Base-by-base conservation (phyloP, 2,113 vertebrate genomes). In the Phrynosoma platyrhinos region DNA sequence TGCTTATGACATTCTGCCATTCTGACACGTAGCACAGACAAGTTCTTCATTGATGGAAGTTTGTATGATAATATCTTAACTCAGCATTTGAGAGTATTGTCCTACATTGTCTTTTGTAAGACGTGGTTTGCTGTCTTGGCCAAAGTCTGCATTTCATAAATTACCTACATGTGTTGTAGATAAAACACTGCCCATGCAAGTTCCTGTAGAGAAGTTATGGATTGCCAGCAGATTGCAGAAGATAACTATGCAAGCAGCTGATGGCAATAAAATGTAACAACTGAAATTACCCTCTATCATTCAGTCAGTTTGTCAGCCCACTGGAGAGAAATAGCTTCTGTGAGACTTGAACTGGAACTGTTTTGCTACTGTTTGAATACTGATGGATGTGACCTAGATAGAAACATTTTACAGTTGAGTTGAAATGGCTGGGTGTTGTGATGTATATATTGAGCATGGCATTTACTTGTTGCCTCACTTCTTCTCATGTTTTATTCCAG, bases 401-500 rank as follows among this genome's bases (percentile, higher is more conserved):
- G 42, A 32, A 69, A 5, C 13, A 4, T 13, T 6, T 82, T 71
- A 8, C 23, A 52, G 47, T 21, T 9, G 0, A 0, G 42, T 36
- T 62, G 2, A 9, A 58, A 32, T 9, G 21, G 68, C 20, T 1
- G 0, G 90, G 85, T 74, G 53, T 64, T 14, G 68, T 5, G 9
- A n/a, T 81, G 4, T 90, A 47, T n/a, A 66, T 87, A 30, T 47
- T 18, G 3, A 40, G 5, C 62, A 52, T 80, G 16, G 0, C 77
- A 10, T 69, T 71, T 69, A 32, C 1, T 21, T 85, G 2, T 13
- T 47, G 86, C 88, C 36, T 90, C n/a, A 32, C 0, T n/a, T 83
- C 68, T 5, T 55, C 0, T 58, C 75, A 2, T 76, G 1, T 68
- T 53, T 86, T 74, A 83, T 90, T 89, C 95, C 96, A 99, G 99